These are phyloP conservation scores for Ageneiosus marmoratus DNA, from an alignment of 2,113 vertebrate genomes.

Conservation along the genomic window DNA sequence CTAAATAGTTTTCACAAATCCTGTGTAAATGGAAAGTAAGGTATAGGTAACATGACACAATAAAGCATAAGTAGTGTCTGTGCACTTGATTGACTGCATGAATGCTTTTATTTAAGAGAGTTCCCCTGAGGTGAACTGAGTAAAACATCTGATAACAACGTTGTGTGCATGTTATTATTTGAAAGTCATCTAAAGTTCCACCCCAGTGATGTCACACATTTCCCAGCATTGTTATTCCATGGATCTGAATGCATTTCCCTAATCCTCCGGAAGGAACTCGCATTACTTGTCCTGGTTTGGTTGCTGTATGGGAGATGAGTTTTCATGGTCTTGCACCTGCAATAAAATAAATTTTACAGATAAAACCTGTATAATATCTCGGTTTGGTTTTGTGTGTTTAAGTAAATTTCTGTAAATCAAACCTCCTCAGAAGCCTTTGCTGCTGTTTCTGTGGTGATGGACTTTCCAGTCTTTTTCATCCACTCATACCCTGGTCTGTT, in stretches of 20 bases:
- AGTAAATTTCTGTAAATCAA: not conserved
- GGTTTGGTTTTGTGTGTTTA: not conserved
- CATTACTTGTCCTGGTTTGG: not conserved
- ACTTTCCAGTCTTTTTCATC: conserved; percentile 33
- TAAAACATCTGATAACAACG: not conserved
- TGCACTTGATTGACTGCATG: not conserved
- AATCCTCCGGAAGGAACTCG: conserved; percentile 15
- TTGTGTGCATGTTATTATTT: not conserved
- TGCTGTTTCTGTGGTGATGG: conserved; percentile 32
- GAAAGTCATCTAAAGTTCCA: not conserved
- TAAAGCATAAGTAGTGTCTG: not conserved
- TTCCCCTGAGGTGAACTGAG: not conserved
- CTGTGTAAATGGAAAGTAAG: not conserved
- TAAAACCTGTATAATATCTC: not conserved
- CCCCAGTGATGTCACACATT: not conserved
- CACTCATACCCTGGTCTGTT: conserved; percentile 50
- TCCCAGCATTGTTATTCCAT: not conserved
- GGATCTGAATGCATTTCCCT: not conserved
- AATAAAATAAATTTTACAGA: conserved; percentile 1
- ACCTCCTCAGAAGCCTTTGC: conserved; percentile 50
- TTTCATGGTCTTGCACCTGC: conserved; percentile 33
- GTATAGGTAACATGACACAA: not conserved
- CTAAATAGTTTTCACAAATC: not conserved
- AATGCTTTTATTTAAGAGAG: not conserved
- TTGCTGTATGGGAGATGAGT: not conserved